Evolutionary conservation across 1,140 invertebrate species (phyloP).

Genomic region (Anastrepha obliqua): DNA sequence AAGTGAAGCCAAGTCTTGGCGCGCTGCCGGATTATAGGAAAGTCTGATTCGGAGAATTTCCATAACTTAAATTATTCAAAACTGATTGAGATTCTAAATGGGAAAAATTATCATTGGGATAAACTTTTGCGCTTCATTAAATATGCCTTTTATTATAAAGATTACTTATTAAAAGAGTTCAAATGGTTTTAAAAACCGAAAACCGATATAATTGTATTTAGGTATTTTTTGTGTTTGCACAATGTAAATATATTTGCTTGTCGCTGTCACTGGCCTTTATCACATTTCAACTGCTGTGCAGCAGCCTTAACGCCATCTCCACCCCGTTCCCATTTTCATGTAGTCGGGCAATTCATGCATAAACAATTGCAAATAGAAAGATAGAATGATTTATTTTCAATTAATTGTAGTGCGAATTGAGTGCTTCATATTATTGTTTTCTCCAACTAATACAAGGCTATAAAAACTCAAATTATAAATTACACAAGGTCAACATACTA

Average conservation of each 20-base stretch:
- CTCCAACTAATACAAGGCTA: not conserved
- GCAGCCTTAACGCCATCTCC: not conserved
- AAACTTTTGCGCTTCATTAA: too few relatives aligned
- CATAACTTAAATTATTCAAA: too few relatives aligned
- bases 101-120: too few relatives aligned
- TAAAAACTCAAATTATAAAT: not conserved
- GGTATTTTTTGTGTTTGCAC: not conserved
- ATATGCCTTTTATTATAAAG: too few relatives aligned
- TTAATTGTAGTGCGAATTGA: conserved; percentile 32
- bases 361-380: not conserved
- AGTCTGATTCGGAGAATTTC: too few relatives aligned
- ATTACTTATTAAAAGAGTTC: too few relatives aligned
- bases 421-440: not conserved
- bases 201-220: not conserved
- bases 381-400: conserved; percentile 16
- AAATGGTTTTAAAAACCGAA: too few relatives aligned
- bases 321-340: not conserved
- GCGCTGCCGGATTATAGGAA: too few relatives aligned
- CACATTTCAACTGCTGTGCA: not conserved
- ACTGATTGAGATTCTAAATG: too few relatives aligned
- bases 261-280: not conserved
- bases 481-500: not conserved
- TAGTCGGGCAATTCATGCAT: not conserved
- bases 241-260: not conserved
- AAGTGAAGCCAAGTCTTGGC: too few relatives aligned